Evolutionary conservation across 2,113 vertebrate species (phyloP).

Genomic region (Thymallus thymallus): DNA sequence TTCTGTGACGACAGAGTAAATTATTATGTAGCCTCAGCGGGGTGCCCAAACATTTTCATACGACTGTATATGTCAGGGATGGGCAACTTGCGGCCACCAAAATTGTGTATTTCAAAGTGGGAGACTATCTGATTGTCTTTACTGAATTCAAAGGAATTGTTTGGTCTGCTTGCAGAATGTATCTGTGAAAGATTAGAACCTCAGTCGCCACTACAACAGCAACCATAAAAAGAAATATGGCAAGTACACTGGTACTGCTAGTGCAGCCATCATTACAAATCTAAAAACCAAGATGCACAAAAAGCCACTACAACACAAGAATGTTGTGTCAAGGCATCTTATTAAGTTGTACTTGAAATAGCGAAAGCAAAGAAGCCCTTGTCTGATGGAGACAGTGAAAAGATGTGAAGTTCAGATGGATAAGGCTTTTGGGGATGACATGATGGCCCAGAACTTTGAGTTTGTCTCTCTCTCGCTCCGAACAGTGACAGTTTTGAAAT

Average conservation of each 20-base stretch:
- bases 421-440: conserved; percentile 37
- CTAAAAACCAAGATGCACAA: neutral
- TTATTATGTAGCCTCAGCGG: too few species aligned
- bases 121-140: conserved; percentile 4
- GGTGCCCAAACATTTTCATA: too few species aligned
- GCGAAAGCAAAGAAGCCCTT: conserved; percentile 29
- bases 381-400: conserved; percentile 29
- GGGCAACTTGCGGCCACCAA: too few species aligned
- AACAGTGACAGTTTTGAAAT: conserved; percentile 20
- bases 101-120: conserved; percentile 1
- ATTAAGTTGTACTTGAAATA: too few species aligned
- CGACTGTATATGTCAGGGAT: too few species aligned
- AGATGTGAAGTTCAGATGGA: conserved; percentile 31
- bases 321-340: conserved; percentile 24
- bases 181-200: neutral
- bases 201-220: conserved; percentile 9
- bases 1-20: too few species aligned
- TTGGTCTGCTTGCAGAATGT: neutral
- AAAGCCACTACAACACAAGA: conserved; percentile 10
- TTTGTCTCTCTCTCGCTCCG: conserved; percentile 26
- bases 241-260: conserved; percentile 9
- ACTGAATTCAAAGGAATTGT: neutral
- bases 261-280: neutral
- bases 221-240: neutral
- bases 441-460: conserved; percentile 38